Evolutionary conservation across 2,888 invertebrate genomes (phyloP), one percentile per base, ranked within the genome.

Genomic region (Cactoblastis cactorum): DNA sequence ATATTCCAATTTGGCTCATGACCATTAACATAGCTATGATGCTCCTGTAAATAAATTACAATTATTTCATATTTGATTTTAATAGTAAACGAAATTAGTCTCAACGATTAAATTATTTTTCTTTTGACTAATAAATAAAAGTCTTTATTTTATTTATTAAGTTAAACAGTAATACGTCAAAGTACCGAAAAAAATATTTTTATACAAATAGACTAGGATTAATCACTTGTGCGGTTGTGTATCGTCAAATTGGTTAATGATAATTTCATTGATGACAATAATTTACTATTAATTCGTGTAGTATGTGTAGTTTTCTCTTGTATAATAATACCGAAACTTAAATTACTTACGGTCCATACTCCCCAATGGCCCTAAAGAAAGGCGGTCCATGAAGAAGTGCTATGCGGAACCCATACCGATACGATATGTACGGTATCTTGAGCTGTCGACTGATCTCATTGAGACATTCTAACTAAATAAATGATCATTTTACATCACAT

Each of bases 341-440:
- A 4, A 34, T 32, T 58, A 73, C 82, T 71, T 57, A 83, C 83
- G 81, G 77, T 8, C 78, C 83, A 12, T 32, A 49, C 0, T 49
- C 24, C 11, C 71, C 83, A 5, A 83, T 47, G 2, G 34, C 41
- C 28, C 65, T 58, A 1, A 61, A 67, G 34, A 62, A 32, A 1
- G 56, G 53, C 1, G 83, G 83, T 0, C 83, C 83, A 52, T 70
- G 71, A 0, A 78, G 56, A 18, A 84, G 33, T 1, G 83, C 83
- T 12, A 82, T 50, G 0, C 82, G 76, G 48, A 83, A 83, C 1
- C 79, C 83, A 52, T 81, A 80, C 32, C 80, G 68, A 51, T 82
- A 84, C 0, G 83, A 74, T 54, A 80, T 67, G 45, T 69, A 57
- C 0, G 82, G 75, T 46, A 82, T 70, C 56, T 52, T 69, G 45